phyloP scores from a whole-genome alignment of 2,113 vertebrate species.

The Saccopteryx leptura region DNA sequence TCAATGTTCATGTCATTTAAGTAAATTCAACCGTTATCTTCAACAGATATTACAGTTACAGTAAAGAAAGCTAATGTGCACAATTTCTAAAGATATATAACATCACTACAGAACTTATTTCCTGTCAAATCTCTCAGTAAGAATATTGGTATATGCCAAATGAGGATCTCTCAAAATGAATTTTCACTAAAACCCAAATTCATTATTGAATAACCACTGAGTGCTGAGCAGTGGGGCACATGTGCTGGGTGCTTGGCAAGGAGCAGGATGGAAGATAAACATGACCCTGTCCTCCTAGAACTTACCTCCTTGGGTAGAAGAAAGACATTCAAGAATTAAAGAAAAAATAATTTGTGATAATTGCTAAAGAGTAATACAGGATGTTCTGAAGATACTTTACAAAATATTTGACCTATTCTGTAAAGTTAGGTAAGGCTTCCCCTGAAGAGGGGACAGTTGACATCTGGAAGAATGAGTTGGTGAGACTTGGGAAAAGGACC shows the following conservation, averaged over 20 bases:
- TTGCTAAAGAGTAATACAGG: not conserved
- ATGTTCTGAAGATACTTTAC: not conserved
- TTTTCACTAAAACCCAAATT: slow-evolving; percentile 1
- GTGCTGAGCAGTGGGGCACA: not conserved
- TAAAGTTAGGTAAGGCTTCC: not conserved
- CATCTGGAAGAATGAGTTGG: not conserved
- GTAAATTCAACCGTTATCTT: not conserved
- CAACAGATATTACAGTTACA: not conserved
- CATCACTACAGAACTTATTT: not conserved
- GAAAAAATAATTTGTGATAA: not conserved
- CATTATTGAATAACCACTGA: slow-evolving; percentile 6
- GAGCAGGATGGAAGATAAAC: not conserved
- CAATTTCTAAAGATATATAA: not conserved
- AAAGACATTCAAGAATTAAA: not conserved
- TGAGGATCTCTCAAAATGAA: not conserved
- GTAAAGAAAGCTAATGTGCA: not conserved
- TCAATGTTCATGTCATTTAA: slow-evolving; percentile 6
- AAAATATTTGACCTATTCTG: not conserved
- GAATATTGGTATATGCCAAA: not conserved
- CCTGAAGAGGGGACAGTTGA: not conserved
- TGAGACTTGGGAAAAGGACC: not conserved
- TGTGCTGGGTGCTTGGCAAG: not conserved
- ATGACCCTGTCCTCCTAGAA: not conserved
- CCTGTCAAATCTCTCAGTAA: slow-evolving; percentile 14
- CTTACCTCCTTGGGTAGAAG: not conserved